Conservation (phyloP, 1,140 invertebrate genomes). For the Sarcophaga peregrina region DNA sequence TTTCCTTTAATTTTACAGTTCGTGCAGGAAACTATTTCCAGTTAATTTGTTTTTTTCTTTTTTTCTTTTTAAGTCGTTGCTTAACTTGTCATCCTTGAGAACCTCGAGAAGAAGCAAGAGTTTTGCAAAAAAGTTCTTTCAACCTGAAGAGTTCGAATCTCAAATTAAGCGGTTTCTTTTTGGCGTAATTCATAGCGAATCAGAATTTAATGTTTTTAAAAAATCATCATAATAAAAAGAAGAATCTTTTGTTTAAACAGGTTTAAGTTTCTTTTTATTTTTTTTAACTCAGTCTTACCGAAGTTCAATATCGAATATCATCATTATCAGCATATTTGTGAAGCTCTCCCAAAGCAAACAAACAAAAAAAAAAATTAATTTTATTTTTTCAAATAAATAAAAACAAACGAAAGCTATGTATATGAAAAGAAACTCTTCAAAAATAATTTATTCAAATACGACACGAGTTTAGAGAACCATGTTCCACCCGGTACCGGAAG, state of each 20-base stretch:
- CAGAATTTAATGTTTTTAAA: neutral
- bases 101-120: neutral
- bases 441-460: no score
- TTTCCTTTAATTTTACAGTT: neutral
- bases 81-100: neutral
- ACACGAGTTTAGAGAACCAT: no score
- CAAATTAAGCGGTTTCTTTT: neutral
- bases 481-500: no score
- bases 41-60: neutral
- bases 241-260: neutral
- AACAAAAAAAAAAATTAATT: no score
- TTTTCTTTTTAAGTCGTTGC: no score
- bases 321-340: neutral
- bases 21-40: neutral
- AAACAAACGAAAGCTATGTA: no score
- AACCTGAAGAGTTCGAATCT: neutral
- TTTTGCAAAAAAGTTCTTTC: conserved; percentile 15
- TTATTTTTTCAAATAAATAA: no score
- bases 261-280: neutral
- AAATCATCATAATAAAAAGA: no score
- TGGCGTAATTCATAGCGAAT: neutral
- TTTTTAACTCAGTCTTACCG: no score
- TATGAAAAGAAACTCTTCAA: no score
- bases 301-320: neutral
- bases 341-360: neutral